Conservation (phyloP, 2,797 vertebrate genomes). For the Prunella strophiata region DNA sequence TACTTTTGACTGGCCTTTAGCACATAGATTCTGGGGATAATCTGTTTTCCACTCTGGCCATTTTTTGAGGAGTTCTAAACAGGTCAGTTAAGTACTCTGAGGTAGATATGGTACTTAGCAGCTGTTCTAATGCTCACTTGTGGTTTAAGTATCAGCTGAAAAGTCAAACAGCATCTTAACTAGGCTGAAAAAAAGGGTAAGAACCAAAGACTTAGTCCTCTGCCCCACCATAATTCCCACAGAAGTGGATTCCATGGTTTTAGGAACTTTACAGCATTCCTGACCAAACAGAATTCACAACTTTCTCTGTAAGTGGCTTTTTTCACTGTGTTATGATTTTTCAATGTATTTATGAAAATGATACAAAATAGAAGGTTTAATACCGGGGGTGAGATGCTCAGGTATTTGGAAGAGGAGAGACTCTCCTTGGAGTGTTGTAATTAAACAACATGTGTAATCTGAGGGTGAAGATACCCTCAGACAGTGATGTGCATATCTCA, state of each 20-base stretch:
- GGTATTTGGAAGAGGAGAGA: not conserved
- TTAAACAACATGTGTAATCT: not conserved
- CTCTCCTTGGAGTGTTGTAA: not conserved
- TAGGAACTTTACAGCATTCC: not conserved
- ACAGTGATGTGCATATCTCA: not conserved
- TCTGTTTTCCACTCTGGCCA: not conserved
- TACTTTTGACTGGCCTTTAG: not conserved
- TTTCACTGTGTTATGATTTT: not conserved
- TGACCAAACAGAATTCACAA: not conserved
- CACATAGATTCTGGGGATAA: fast-evolving
- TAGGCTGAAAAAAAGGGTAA: not conserved
- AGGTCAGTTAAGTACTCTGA: not conserved
- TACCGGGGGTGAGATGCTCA: not conserved
- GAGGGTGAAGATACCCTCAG: not conserved
- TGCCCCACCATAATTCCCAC: not conserved
- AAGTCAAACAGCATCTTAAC: not conserved
- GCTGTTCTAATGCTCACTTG: not conserved
- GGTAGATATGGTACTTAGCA: not conserved
- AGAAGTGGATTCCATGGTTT: not conserved
- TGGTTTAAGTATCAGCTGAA: not conserved
- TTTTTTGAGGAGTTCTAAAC: not conserved
- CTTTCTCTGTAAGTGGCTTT: not conserved
- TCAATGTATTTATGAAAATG: not conserved
- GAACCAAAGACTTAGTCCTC: not conserved
- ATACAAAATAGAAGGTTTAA: not conserved